Evolutionary conservation across 2,113 vertebrate species (phyloP).

Genomic region (Dasypus novemcinctus): DNA sequence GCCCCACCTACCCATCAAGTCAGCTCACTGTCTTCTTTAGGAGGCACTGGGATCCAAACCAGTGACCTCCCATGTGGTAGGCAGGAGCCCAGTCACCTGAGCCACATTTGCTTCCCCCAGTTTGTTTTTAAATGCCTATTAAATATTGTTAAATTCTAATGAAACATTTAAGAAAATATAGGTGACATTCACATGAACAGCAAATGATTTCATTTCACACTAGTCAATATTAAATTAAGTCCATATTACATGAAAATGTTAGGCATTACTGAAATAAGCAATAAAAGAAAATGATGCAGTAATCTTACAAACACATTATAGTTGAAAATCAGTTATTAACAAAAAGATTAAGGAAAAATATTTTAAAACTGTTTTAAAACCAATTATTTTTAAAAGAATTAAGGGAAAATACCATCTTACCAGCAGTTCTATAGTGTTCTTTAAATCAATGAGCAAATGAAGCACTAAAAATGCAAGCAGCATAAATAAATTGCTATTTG

Average conservation of each 20-base stretch:
- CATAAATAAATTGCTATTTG: conserved; percentile 43
- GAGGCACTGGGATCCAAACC: too few relatives aligned
- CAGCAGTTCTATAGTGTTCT: conserved; percentile 34
- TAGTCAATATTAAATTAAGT: conserved; percentile 71
- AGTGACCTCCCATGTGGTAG: too few relatives aligned
- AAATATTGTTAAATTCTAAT: conserved; percentile 64
- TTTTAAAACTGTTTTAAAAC: conserved; percentile 41
- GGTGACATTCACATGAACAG: conserved; percentile 64
- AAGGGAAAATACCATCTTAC: conserved; percentile 1
- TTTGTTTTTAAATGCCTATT: conserved; percentile 54
- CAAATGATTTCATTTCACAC: conserved; percentile 60
- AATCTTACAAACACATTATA: conserved; percentile 44
- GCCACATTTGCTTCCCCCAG: too few relatives aligned
- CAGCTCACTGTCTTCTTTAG: too few relatives aligned
- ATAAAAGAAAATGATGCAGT: conserved; percentile 57
- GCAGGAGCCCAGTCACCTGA: too few relatives aligned
- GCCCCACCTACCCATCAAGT: too few relatives aligned
- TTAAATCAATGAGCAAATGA: conserved; percentile 62
- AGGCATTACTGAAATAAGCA: conserved; percentile 54
- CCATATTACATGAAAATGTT: conserved; percentile 54
- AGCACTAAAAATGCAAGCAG: conserved; percentile 16
- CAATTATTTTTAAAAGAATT: conserved; percentile 59
- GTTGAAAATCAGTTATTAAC: conserved; percentile 65
- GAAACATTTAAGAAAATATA: conserved; percentile 66
- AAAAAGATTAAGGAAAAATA: conserved; percentile 52